A percentile compares a stretch with the other conserved stretches of the same genome.
Evolutionary conservation across 2,113 vertebrate species (phyloP).

Genomic region (Dermatemys mawii): DNA sequence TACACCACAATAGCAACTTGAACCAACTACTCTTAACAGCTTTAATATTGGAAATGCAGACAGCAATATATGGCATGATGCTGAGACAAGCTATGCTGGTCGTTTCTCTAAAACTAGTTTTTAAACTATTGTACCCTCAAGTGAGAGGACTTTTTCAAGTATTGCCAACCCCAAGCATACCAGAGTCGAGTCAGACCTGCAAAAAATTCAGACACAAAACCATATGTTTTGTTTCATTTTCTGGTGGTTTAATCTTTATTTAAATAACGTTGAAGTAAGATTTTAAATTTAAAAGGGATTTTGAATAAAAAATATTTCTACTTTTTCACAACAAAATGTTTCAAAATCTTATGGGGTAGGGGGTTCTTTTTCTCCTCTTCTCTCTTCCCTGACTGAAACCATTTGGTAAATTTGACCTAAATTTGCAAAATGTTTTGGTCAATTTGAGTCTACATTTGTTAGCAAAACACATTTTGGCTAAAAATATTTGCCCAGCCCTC

Average conservation of each 20-base stretch:
- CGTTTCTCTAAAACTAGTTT: background rate
- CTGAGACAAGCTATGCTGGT: background rate
- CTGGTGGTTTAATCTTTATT: background rate
- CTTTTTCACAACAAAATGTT: too few relatives aligned
- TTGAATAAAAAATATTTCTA: background rate
- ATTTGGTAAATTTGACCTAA: background rate
- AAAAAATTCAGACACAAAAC: background rate
- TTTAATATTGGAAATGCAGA: background rate
- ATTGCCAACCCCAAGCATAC: background rate
- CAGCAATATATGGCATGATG: background rate
- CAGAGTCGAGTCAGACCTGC: background rate
- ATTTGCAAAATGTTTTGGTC: background rate
- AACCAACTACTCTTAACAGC: background rate
- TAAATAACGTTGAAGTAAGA: background rate
- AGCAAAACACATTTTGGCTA: background rate
- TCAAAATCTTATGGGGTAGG: background rate
- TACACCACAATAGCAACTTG: background rate
- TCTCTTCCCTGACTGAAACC: background rate
- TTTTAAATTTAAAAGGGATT: background rate
- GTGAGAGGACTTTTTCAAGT: background rate
- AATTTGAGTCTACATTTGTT: background rate
- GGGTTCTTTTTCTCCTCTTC: background rate
- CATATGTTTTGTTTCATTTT: background rate
- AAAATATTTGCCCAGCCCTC: background rate
- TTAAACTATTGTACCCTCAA: background rate